Conservation (phyloP, 2,888 invertebrate species). For the Belgica antarctica region DNA sequence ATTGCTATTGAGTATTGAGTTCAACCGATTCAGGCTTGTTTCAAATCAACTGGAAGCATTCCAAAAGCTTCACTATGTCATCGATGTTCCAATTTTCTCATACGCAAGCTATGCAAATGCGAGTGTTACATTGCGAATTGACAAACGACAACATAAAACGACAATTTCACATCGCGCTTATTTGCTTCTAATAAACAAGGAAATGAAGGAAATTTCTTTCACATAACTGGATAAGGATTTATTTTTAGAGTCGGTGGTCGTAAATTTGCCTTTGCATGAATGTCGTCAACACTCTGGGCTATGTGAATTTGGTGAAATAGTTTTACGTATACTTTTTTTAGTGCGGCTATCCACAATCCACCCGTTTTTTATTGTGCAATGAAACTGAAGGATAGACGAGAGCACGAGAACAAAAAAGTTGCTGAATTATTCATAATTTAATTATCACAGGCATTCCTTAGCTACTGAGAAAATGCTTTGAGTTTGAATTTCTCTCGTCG, state of each 20-base stretch:
- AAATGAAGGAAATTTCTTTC: neutral
- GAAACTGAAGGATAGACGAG: neutral
- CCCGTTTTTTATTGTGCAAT: neutral
- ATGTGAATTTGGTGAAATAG: conserved; percentile 11
- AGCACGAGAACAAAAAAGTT: too few species aligned
- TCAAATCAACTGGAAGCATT: too few species aligned
- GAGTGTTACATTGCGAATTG: conserved; percentile 6
- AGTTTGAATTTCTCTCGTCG: neutral
- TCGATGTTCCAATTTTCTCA: neutral
- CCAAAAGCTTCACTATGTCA: too few species aligned
- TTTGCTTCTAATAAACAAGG: neutral
- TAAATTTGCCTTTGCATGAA: neutral
- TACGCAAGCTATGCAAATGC: conserved; percentile 26
- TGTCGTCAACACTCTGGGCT: neutral
- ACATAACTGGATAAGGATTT: neutral
- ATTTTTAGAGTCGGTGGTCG: neutral
- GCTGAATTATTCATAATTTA: conserved; percentile 36
- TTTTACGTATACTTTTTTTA: neutral
- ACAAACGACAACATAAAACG: conserved; percentile 32
- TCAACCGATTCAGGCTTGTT: too few species aligned
- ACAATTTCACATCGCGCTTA: neutral
- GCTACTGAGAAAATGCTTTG: neutral
- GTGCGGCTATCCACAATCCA: neutral
- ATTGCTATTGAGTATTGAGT: too few species aligned
- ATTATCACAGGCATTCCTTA: conserved; percentile 23